Percentiles rank a stretch among this genome's conserved stretches.
These are phyloP conservation scores for Toxotes jaculatrix DNA, from an alignment of 2,113 vertebrate species.

Conservation along the genomic window DNA sequence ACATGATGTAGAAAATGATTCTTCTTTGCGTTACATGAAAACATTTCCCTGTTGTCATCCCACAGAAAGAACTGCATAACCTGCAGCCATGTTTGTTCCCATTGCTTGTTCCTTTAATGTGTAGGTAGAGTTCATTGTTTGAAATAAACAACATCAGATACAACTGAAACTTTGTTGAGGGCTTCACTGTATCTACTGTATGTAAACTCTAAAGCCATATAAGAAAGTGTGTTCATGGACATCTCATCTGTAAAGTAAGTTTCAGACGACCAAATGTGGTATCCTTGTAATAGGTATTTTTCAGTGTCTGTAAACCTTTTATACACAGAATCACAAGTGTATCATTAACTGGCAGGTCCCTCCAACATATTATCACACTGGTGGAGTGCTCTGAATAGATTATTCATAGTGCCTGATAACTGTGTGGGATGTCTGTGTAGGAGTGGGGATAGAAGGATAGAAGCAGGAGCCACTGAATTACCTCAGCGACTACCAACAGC, in stretches of 20 bases:
- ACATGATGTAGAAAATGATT: background rate
- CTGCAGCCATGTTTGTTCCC: background rate
- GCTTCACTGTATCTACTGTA: background rate
- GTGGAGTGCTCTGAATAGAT: conserved; percentile 76
- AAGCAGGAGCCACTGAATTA: conserved; percentile 61
- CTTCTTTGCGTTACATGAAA: background rate
- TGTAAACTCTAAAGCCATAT: background rate
- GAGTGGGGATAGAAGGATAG: conserved; percentile 63
- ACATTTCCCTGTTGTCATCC: background rate
- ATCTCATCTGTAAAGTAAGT: conserved; percentile 20
- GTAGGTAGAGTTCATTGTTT: background rate
- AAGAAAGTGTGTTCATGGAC: conserved; percentile 1
- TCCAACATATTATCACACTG: conserved; percentile 72
- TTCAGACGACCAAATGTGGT: conserved; percentile 34
- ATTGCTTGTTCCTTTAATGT: background rate
- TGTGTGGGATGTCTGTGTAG: conserved; percentile 76
- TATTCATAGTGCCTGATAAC: conserved; percentile 74
- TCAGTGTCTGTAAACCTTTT: conserved; percentile 59
- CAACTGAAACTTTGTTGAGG: background rate
- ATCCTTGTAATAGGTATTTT: conserved; percentile 13
- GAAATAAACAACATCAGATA: background rate
- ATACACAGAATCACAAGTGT: conserved; percentile 68
- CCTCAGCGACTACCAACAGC: conserved; percentile 41
- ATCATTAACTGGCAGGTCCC: conserved; percentile 74
- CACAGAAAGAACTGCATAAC: conserved; percentile 4